These are phyloP conservation scores for Channallabes apus DNA, from an alignment of 2,797 vertebrate species.

Conservation along the genomic window DNA sequence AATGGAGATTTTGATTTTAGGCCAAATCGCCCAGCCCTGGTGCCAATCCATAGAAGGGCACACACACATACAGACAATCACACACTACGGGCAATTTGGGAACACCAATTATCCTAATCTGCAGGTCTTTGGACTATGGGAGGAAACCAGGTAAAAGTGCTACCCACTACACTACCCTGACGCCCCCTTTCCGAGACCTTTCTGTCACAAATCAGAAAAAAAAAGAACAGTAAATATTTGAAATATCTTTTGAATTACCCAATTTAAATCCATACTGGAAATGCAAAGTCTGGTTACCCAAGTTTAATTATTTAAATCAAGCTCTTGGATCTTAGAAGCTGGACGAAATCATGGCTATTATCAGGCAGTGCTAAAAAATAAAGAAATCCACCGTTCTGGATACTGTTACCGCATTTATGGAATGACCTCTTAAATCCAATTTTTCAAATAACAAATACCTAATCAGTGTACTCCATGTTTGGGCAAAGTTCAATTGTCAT, in stretches of 20 bases:
- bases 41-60: too few species aligned
- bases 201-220: too few species aligned
- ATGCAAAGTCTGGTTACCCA: background rate
- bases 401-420: background rate
- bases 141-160: too few species aligned
- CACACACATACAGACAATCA: too few species aligned
- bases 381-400: background rate
- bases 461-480: background rate
- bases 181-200: too few species aligned
- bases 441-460: background rate
- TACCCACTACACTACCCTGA: too few species aligned
- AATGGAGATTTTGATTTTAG: too few species aligned
- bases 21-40: too few species aligned
- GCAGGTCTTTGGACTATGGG: too few species aligned
- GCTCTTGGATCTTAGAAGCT: background rate
- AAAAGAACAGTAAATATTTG: background rate
- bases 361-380: background rate
- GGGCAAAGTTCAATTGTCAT: background rate
- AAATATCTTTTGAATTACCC: background rate
- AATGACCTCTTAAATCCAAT: background rate
- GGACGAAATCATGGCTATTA: background rate
- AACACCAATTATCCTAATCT: too few species aligned
- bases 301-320: background rate
- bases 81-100: too few species aligned
- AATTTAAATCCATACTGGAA: background rate